A percentile compares a stretch with the other conserved stretches of the same genome.
Conservation (phyloP, 2,797 vertebrate genomes). For the Atherinosoma microstoma region DNA sequence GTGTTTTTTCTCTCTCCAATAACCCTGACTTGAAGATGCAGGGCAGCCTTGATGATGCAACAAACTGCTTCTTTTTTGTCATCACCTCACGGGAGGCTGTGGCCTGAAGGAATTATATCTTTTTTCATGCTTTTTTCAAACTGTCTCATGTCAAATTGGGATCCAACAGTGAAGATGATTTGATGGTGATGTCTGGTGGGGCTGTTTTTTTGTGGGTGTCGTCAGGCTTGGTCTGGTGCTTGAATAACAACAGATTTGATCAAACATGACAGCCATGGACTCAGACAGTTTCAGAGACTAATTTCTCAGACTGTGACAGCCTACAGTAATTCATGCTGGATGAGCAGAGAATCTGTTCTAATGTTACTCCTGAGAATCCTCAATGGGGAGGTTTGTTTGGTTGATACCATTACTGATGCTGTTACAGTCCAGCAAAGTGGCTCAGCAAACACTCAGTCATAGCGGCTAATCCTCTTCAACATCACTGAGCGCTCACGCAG, state of each 20-base stretch:
- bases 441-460: slow-evolving; percentile 41
- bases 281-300: slow-evolving; percentile 54
- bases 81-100: slow-evolving; percentile 36
- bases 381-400: slow-evolving; percentile 21
- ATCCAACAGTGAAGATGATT: slow-evolving; percentile 51
- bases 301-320: slow-evolving; percentile 63
- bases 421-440: slow-evolving; percentile 11
- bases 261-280: slow-evolving; percentile 62
- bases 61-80: slow-evolving; percentile 38
- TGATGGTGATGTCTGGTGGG: slow-evolving; percentile 50
- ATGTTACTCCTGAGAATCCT: slow-evolving; percentile 39
- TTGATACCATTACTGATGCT: slow-evolving; percentile 31
- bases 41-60: slow-evolving; percentile 60
- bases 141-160: slow-evolving; percentile 60
- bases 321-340: slow-evolving; percentile 44
- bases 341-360: slow-evolving; percentile 50
- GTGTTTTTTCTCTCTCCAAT: slow-evolving; percentile 37
- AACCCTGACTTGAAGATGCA: slow-evolving; percentile 41
- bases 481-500: slow-evolving; percentile 36
- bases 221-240: slow-evolving; percentile 29
- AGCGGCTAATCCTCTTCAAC: slow-evolving; percentile 50
- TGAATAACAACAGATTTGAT: slow-evolving; percentile 46
- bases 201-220: slow-evolving; percentile 20
- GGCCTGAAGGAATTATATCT: slow-evolving; percentile 40
- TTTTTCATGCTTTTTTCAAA: slow-evolving; percentile 52